Conservation (phyloP, 2,888 invertebrate species). For the Adineta ricciae region DNA sequence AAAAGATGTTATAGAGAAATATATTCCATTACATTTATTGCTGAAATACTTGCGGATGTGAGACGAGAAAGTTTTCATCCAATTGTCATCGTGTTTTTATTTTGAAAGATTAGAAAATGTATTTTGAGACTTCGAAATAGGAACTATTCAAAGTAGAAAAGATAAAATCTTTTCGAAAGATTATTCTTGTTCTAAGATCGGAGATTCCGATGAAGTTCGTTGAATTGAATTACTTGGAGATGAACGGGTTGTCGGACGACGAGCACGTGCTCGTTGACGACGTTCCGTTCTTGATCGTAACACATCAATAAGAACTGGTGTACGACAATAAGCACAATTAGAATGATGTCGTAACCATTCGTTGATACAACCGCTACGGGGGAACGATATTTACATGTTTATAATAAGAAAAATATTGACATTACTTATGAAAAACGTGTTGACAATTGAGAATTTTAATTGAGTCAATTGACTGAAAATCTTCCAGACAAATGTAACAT, state of each 20-base stretch:
- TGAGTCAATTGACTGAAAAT: background rate
- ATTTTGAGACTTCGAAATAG: background rate
- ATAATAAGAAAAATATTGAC: background rate
- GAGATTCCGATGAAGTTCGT: background rate
- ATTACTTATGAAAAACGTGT: background rate
- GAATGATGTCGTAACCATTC: background rate
- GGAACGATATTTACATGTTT: background rate
- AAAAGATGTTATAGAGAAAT: no score
- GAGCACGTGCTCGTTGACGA: background rate
- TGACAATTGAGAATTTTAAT: background rate
- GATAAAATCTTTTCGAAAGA: background rate
- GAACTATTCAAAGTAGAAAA: background rate
- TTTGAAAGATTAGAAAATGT: background rate
- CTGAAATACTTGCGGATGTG: no score
- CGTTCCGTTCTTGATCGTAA: background rate
- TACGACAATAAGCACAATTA: background rate
- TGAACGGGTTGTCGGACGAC: background rate
- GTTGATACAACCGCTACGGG: background rate
- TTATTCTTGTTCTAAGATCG: background rate
- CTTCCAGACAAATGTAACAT: slow-evolving; percentile 16
- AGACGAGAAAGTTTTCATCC: no score
- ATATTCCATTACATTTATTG: no score
- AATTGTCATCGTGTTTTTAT: no score
- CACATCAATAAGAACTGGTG: background rate
- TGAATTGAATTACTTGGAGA: background rate